Conservation (phyloP, 1,140 invertebrate species). For the Eupristina koningsbergeri region DNA sequence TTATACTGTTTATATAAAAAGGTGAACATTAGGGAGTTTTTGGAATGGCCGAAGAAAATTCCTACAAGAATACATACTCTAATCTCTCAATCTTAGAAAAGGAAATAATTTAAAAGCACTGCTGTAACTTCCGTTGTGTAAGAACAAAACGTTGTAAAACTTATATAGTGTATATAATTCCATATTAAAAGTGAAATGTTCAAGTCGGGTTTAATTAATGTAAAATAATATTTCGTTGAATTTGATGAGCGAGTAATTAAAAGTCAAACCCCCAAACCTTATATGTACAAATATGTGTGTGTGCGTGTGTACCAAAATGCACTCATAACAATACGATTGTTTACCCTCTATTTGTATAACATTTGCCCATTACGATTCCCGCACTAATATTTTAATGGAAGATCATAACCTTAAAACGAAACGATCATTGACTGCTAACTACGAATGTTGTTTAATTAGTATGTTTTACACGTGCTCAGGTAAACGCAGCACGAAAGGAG, state of each 20-base stretch:
- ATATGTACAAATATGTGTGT: too few relatives aligned
- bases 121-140: not conserved
- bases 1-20: not conserved
- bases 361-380: not conserved
- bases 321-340: too few relatives aligned
- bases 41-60: not conserved
- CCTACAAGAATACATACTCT: not conserved
- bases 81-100: not conserved
- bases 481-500: conserved; percentile 44
- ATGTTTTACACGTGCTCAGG: not conserved
- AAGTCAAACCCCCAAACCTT: not conserved
- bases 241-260: conserved; percentile 6
- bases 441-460: conserved; percentile 18
- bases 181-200: not conserved
- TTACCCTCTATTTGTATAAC: not conserved
- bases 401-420: not conserved
- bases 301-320: not conserved
- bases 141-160: not conserved
- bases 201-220: not conserved
- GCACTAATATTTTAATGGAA: not conserved
- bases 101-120: not conserved
- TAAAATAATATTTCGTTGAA: conserved; percentile 1
- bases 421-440: not conserved
- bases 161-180: not conserved
- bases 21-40: not conserved